These are phyloP conservation scores for Eucidaris tribuloides DNA, from an alignment of 35 echinoderm and acorn worm genomes.

Conservation along the genomic window DNA sequence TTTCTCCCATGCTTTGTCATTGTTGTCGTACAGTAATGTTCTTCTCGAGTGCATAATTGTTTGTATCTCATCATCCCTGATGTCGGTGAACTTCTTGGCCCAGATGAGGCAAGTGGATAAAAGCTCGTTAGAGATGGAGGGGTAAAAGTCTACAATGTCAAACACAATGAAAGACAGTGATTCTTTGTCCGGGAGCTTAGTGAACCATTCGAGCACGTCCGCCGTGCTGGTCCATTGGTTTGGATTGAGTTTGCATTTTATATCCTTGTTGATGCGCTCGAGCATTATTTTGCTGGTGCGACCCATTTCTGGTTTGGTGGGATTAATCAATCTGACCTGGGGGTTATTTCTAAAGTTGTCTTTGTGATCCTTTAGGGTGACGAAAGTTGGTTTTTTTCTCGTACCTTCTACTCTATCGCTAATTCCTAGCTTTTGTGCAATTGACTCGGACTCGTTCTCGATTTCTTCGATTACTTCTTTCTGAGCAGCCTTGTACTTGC, in stretches of 20 bases:
- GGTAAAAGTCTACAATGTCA: conserved; percentile 51
- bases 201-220: conserved; percentile 31
- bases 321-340: too few species aligned
- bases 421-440: too few species aligned
- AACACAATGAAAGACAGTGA: conserved; percentile 30
- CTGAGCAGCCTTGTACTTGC: too few species aligned
- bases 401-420: too few species aligned
- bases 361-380: too few species aligned
- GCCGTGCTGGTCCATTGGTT: conserved; percentile 54
- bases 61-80: neutral
- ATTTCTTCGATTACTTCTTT: too few species aligned
- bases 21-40: conserved; percentile 34
- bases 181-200: neutral
- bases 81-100: conserved; percentile 21
- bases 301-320: too few species aligned
- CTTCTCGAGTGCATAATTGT: conserved; percentile 51
- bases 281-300: too few species aligned
- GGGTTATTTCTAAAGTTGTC: too few species aligned
- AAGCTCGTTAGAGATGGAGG: conserved; percentile 26
- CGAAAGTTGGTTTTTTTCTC: too few species aligned
- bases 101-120: conserved; percentile 14
- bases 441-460: too few species aligned
- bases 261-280: too few species aligned
- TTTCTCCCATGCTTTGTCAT: conserved; percentile 46
- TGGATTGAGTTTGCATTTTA: neutral